Conservation (phyloP, 2,113 vertebrate genomes). For the Indicator indicator region DNA sequence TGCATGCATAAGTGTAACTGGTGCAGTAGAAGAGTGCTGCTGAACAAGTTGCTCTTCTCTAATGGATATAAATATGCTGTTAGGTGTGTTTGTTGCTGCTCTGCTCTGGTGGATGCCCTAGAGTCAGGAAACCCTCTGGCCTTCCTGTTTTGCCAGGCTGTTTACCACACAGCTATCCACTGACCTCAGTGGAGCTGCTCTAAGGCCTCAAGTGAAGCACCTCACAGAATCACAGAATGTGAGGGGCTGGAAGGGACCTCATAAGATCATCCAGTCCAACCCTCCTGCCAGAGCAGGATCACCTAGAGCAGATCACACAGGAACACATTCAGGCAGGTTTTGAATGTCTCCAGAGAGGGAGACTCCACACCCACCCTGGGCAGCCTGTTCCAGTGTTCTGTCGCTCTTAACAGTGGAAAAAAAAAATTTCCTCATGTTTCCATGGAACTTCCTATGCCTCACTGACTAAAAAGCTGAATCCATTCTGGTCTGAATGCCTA, state of each 20-base stretch:
- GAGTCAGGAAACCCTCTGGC: not conserved
- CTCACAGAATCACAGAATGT: not conserved
- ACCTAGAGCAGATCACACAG: too few relatives aligned
- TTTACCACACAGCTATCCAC: not conserved
- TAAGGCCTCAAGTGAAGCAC: not conserved
- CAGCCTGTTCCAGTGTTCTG: too few relatives aligned
- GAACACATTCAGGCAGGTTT: too few relatives aligned
- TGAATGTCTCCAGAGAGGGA: too few relatives aligned
- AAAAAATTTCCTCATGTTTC: too few relatives aligned
- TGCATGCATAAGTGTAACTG: not conserved
- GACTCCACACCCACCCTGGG: too few relatives aligned
- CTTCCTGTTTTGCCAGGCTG: not conserved
- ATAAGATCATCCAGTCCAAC: too few relatives aligned
- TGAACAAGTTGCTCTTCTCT: constrained; percentile 27
- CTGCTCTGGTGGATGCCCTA: not conserved
- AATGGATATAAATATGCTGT: not conserved
- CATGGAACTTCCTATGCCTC: too few relatives aligned
- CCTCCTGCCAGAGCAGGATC: too few relatives aligned
- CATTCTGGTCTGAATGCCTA: not conserved
- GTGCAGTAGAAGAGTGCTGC: not conserved
- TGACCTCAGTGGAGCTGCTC: not conserved
- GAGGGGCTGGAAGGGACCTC: too few relatives aligned
- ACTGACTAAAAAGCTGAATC: not conserved
- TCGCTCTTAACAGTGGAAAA: too few relatives aligned
- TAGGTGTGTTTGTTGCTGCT: not conserved